Evolutionary conservation across 2,888 invertebrate genomes (phyloP).

Genomic region (Drosophila austrosaltans): DNA sequence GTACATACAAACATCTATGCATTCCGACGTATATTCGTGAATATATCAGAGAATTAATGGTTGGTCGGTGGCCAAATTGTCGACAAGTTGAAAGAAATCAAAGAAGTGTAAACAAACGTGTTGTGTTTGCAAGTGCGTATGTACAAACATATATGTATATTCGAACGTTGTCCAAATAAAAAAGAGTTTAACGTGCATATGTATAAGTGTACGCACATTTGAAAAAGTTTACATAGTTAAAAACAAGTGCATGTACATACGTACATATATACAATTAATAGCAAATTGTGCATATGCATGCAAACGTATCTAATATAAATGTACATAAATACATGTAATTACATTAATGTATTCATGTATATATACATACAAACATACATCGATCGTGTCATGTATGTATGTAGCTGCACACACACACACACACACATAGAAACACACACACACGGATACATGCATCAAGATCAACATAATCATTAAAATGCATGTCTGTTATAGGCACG

Average conservation of each 20-base stretch:
- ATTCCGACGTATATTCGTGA: constrained; percentile 4
- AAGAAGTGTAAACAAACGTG: constrained; percentile 11
- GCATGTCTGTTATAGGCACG: constrained; percentile 10
- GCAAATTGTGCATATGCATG: constrained; percentile 1
- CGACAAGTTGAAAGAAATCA: constrained; percentile 6
- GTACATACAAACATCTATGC: neutral
- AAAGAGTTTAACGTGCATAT: neutral
- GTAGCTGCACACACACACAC: neutral
- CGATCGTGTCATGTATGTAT: neutral
- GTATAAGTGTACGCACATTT: constrained; percentile 3
- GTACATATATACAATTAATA: neutral
- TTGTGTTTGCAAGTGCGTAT: constrained; percentile 8
- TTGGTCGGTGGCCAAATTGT: constrained; percentile 4
- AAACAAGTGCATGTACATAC: neutral
- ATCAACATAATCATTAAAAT: constrained; percentile 14
- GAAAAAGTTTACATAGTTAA: constrained; percentile 4
- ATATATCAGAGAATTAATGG: constrained; percentile 11
- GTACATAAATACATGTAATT: constrained; percentile 6
- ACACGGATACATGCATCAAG: neutral
- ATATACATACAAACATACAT: neutral
- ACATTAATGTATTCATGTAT: neutral
- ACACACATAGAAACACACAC: neutral
- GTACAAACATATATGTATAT: neutral
- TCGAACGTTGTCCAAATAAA: neutral
- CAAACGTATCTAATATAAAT: neutral